phyloP scores from a whole-genome alignment of 2,888 invertebrate species.

The Orthosia gracilis region DNA sequence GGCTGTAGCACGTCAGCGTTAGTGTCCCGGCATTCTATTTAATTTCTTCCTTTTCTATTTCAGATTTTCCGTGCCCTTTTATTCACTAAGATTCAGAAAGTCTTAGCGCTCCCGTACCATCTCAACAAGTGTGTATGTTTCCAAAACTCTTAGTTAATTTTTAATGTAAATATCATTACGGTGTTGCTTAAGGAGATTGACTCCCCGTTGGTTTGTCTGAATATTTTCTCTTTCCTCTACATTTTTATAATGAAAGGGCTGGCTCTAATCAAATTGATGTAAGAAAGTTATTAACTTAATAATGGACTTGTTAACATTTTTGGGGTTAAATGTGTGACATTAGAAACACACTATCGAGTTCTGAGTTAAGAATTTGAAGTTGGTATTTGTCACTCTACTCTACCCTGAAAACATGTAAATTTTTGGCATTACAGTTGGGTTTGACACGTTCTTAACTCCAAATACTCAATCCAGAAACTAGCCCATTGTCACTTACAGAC shows the following conservation, averaged over 20 bases:
- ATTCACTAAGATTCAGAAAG: neutral
- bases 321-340: constrained; percentile 17
- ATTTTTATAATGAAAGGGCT: constrained; percentile 66
- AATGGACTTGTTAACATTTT: constrained; percentile 37
- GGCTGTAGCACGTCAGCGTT: too few relatives aligned
- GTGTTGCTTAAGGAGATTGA: constrained; percentile 82
- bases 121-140: constrained; percentile 65
- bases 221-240: constrained; percentile 69
- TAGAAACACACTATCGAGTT: neutral
- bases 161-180: constrained; percentile 86
- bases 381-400: too few relatives aligned
- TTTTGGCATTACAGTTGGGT: too few relatives aligned
- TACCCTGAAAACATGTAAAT: too few relatives aligned
- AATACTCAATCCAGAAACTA: too few relatives aligned
- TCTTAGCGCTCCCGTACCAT: constrained; percentile 1
- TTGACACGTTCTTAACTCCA: too few relatives aligned
- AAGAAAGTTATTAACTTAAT: constrained; percentile 52
- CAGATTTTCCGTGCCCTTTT: neutral
- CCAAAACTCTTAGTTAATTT: constrained; percentile 74
- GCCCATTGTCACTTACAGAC: neutral
- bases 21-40: too few relatives aligned
- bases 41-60: too few relatives aligned
- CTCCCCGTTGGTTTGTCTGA: constrained; percentile 78
- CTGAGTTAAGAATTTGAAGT: too few relatives aligned
- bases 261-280: constrained; percentile 56